Conservation (phyloP, 2,797 vertebrate species). For the Acrossocheilus wenchowensis region DNA sequence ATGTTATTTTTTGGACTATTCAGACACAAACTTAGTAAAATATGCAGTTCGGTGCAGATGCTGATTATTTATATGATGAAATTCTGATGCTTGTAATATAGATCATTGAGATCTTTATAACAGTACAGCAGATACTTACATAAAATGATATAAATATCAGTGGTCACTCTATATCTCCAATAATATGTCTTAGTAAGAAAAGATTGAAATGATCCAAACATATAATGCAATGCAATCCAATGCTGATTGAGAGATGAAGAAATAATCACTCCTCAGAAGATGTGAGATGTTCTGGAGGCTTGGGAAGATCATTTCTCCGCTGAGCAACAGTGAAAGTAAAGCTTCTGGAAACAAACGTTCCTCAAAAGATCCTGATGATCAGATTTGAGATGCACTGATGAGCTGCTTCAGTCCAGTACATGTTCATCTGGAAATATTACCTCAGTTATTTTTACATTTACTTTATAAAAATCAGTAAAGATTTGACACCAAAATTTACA, state of each 20-base stretch:
- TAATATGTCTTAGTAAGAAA: background rate
- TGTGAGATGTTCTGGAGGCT: no score
- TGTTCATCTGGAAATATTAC: background rate
- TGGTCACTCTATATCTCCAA: background rate
- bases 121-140: background rate
- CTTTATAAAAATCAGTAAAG: background rate
- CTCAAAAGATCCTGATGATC: no score
- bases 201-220: background rate
- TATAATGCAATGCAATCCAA: background rate
- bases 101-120: background rate
- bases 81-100: background rate
- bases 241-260: background rate
- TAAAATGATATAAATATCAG: background rate
- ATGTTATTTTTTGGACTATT: background rate
- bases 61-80: background rate
- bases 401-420: background rate
- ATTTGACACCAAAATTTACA: background rate
- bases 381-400: no score
- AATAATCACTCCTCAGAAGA: background rate
- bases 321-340: background rate
- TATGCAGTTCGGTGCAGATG: background rate
- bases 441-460: background rate
- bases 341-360: no score
- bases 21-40: background rate
- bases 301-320: no score